phyloP scores from a whole-genome alignment of 2,797 vertebrate genomes.

The Leptoclinus maculatus region DNA sequence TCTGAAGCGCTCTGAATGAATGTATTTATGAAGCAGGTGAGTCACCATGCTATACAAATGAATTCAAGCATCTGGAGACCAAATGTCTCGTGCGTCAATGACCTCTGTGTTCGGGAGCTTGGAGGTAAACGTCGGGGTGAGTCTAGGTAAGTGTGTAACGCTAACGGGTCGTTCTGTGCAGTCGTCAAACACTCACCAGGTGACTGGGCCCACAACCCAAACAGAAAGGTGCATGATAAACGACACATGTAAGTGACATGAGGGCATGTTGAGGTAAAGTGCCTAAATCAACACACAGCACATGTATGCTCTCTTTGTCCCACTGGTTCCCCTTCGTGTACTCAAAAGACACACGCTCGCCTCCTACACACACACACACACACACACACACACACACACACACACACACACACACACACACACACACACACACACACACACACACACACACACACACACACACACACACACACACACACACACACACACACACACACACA shows the following conservation, averaged over 20 bases:
- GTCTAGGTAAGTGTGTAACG: conserved; percentile 37
- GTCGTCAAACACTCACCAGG: conserved; percentile 36
- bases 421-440: conserved; percentile 12
- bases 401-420: conserved; percentile 22
- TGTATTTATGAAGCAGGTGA: conserved; percentile 49
- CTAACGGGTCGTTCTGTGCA: conserved; percentile 32
- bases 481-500: conserved; percentile 26
- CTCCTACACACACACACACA: conserved; percentile 4
- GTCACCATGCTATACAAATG: conserved; percentile 34
- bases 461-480: conserved; percentile 27
- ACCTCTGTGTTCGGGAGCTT: conserved; percentile 42
- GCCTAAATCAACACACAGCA: conserved; percentile 69
- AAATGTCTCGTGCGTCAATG: conserved; percentile 59
- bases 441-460: conserved; percentile 12
- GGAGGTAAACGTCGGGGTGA: conserved; percentile 41
- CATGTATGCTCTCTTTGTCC: conserved; percentile 72
- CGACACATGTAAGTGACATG: conserved; percentile 48
- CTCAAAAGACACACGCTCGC: conserved; percentile 20
- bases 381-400: conserved; percentile 27
- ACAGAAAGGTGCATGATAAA: conserved; percentile 63
- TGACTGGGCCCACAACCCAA: conserved; percentile 48
- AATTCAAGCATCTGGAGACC: conserved; percentile 66
- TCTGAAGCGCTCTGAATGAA: conserved; percentile 37
- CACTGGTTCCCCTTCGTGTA: conserved; percentile 36
- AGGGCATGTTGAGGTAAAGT: conserved; percentile 37